Conservation (phyloP, 2,113 vertebrate genomes). For the Tenebrosternarchus preto region DNA sequence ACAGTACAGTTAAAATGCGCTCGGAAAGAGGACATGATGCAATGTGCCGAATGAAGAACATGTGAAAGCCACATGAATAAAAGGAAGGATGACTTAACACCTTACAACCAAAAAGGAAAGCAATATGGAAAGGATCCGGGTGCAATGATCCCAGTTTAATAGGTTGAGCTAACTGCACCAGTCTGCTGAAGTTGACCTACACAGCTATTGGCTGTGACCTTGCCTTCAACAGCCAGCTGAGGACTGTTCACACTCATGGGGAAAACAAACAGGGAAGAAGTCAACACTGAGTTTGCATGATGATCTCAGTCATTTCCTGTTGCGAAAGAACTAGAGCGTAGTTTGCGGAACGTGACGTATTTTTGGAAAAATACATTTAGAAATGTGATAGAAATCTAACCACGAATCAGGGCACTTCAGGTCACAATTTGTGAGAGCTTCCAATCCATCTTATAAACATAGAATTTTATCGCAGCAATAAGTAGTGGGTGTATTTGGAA, state of each 20-base stretch:
- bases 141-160: not conserved
- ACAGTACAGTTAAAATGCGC: not conserved
- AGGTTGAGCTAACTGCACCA: not conserved
- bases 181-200: not conserved
- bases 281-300: not conserved
- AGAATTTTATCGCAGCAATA: not conserved
- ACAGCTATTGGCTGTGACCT: not conserved
- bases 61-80: not conserved
- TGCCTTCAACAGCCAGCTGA: not conserved
- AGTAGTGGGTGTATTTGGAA: not conserved
- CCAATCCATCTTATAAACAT: not conserved
- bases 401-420: not conserved
- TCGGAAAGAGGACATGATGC: not conserved
- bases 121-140: not conserved
- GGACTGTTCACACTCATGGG: not conserved
- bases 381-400: not conserved
- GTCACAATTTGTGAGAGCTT: not conserved
- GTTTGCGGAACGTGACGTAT: not conserved
- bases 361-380: not conserved
- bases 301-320: slow-evolving; percentile 21
- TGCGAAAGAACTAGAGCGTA: not conserved
- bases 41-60: not conserved
- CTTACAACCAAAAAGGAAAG: not conserved
- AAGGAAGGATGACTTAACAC: no score
- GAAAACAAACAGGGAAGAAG: not conserved